Evolutionary conservation across 2,888 invertebrate species (phyloP).

Genomic region (Diloba caeruleocephala): DNA sequence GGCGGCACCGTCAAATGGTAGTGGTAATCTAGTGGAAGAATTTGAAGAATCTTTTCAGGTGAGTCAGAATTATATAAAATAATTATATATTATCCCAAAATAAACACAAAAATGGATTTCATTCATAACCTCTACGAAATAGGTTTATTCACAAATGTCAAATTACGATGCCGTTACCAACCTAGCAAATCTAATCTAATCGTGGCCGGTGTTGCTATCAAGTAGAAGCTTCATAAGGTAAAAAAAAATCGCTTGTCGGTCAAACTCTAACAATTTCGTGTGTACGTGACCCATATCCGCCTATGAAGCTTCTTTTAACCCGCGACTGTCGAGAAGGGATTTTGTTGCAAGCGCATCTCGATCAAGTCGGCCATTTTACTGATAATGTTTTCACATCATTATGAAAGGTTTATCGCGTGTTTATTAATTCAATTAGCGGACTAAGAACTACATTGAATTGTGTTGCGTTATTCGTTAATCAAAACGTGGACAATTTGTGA

Average conservation of each 20-base stretch:
- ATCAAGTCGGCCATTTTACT: constrained; percentile 86
- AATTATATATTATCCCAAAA: constrained; percentile 8
- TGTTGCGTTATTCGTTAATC: constrained; percentile 45
- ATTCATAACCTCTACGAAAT: constrained; percentile 69
- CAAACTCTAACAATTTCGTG: constrained; percentile 67
- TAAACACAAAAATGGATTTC: constrained; percentile 35
- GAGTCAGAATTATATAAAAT: constrained; percentile 50
- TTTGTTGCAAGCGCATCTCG: constrained; percentile 83
- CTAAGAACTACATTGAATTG: constrained; percentile 35
- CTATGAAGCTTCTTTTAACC: constrained; percentile 78
- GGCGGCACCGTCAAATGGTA: constrained; percentile 95
- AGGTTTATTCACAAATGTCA: constrained; percentile 71
- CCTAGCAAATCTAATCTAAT: constrained; percentile 67
- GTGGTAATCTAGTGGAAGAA: constrained; percentile 96
- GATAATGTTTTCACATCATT: constrained; percentile 84
- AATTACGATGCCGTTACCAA: constrained; percentile 70
- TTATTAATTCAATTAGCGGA: constrained; percentile 56
- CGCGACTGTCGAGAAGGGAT: constrained; percentile 68
- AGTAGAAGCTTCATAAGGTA: constrained; percentile 81
- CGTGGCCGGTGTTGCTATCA: constrained; percentile 69
- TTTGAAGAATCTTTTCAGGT: constrained; percentile 97
- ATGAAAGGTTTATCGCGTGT: constrained; percentile 69
- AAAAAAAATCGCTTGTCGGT: constrained; percentile 59
- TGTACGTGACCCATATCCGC: constrained; percentile 84
- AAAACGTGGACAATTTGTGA: constrained; percentile 58